Evolutionary conservation across 1,140 invertebrate genomes (phyloP).

Genomic region (Drosophila bifasciata): DNA sequence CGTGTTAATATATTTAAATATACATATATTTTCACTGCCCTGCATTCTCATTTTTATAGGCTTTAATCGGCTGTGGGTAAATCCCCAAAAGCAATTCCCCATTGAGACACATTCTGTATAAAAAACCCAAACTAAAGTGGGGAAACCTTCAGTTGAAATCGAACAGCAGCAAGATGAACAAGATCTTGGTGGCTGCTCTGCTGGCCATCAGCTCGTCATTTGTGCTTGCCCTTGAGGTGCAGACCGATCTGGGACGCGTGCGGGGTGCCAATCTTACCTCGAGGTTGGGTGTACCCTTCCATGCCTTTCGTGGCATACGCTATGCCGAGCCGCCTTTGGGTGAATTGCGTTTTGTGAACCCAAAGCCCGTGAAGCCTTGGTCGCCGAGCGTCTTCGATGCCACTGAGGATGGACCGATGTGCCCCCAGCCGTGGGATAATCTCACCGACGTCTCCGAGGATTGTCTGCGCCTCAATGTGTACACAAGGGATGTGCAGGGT

Average conservation of each 20-base stretch:
- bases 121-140: background rate
- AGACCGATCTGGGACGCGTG: slow-evolving; percentile 63
- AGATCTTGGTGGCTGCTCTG: slow-evolving; percentile 6
- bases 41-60: slow-evolving; percentile 28
- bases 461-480: slow-evolving; percentile 93
- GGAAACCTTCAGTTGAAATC: slow-evolving; percentile 25
- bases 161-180: slow-evolving; percentile 17
- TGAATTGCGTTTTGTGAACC: slow-evolving; percentile 71
- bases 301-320: slow-evolving; percentile 88
- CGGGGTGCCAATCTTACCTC: slow-evolving; percentile 58
- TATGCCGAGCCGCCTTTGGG: slow-evolving; percentile 86
- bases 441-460: slow-evolving; percentile 86
- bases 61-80: slow-evolving; percentile 24
- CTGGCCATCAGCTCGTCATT: slow-evolving; percentile 16
- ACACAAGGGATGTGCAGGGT: slow-evolving; percentile 86
- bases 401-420: slow-evolving; percentile 85
- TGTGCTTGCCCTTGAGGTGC: slow-evolving; percentile 42
- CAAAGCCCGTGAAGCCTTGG: slow-evolving; percentile 85
- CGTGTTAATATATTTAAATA: background rate
- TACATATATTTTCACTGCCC: background rate
- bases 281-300: slow-evolving; percentile 84
- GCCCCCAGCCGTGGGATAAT: slow-evolving; percentile 82
- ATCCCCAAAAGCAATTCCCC: slow-evolving; percentile 27
- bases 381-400: slow-evolving; percentile 85
- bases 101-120: slow-evolving; percentile 26